Evolutionary conservation across 1,140 invertebrate species (phyloP), one percentile per base, ranked within the genome.

Genomic region (Hirudo medicinalis): DNA sequence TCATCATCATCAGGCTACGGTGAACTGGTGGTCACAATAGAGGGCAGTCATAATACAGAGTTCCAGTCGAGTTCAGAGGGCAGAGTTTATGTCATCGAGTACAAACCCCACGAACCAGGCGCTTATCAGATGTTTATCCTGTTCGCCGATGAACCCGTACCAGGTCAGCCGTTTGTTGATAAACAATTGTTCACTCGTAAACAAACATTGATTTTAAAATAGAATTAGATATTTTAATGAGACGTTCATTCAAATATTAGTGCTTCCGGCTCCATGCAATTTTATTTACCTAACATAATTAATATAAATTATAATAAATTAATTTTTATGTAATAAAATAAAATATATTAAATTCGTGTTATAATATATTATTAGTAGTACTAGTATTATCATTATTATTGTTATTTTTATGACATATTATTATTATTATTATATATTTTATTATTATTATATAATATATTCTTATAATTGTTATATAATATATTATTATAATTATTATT

Each of bases 71-170:
- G 90, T 74, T 73, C 76, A n/a, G 66, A 67, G n/a, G 43, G 22
- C 5, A 67, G 40, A 57, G 91, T 94, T 79, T 93, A 77, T 70
- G 76, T 90, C 67, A 91, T 96, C 11, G 89, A 89, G 27, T 97
- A 96, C 82, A 87, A 89, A 77, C 92, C 94, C 0, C 86, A 87
- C 55, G 92, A 96, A 82, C 91, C 92, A 73, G 92, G 91, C 89
- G 81, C 86, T 85, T 97, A 98, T 82, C 87, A 93, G 75, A 89
- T 97, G 74, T 93, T 94, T 70, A 86, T 91, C 74, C 94, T 95
- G 83, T 98, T 97, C 86, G 96, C 96, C 83, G 94, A 97, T 79
- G 90, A 94, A 77, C 92, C 96, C 82, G 93, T 98, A 0, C 88
- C 91, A 71, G 83, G 82, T 82, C 75, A 57, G 29, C 60, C 8